Evolutionary conservation across 2,888 invertebrate genomes (phyloP).

Genomic region (Eristalis pertinax): DNA sequence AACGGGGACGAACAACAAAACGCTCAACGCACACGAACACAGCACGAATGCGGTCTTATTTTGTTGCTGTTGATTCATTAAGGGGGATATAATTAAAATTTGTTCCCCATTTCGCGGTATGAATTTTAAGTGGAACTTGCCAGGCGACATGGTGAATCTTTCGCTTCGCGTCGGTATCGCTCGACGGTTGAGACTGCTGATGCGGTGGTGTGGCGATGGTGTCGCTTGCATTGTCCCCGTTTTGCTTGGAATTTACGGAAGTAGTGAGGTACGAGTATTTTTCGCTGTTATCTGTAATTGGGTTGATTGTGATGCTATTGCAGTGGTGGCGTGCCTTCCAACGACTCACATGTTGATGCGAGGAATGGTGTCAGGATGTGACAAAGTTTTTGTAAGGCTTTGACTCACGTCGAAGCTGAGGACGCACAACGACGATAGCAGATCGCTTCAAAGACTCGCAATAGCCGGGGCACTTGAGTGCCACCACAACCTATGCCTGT

Average conservation of each 20-base stretch:
- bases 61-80: conserved; percentile 70
- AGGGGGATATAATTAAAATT: conserved; percentile 69
- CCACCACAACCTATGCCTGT: too few species aligned
- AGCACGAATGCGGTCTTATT: conserved; percentile 16
- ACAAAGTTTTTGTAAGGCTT: background rate
- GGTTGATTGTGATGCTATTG: background rate
- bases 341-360: background rate
- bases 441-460: too few species aligned
- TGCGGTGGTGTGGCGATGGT: background rate
- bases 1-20: conserved; percentile 56
- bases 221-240: background rate
- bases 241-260: background rate
- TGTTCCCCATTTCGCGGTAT: conserved; percentile 66
- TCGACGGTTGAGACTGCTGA: conserved; percentile 2
- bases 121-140: conserved; percentile 69
- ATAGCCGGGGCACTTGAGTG: too few species aligned
- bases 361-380: background rate
- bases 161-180: conserved; percentile 24
- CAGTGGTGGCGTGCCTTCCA: background rate
- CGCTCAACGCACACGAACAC: conserved; percentile 12
- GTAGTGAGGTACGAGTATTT: background rate
- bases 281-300: background rate
- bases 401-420: too few species aligned
- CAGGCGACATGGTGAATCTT: conserved; percentile 63
- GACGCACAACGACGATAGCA: too few species aligned